Conservation (phyloP, 2,797 vertebrate species). For the Cyclopterus lumpus region DNA sequence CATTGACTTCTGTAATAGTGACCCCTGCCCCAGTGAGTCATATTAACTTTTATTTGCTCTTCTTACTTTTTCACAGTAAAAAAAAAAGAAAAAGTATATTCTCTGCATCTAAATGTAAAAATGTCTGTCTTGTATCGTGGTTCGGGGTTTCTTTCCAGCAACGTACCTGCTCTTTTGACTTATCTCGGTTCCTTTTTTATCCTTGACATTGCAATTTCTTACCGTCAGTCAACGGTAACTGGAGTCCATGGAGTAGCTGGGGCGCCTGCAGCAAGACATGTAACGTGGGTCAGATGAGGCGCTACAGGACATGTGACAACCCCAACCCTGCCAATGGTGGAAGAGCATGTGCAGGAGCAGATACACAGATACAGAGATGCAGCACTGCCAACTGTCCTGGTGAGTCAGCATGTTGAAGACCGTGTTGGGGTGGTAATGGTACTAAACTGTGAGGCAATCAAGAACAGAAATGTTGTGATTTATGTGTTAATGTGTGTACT, state of each 20-base stretch:
- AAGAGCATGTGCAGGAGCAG: conserved; percentile 90
- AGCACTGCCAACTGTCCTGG: conserved; percentile 87
- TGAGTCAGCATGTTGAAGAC: conserved; percentile 73
- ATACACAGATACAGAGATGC: conserved; percentile 93
- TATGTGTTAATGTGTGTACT: background rate
- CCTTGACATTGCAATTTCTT: background rate
- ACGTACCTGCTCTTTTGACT: background rate
- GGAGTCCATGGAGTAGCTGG: conserved; percentile 95
- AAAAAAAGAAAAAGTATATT: background rate
- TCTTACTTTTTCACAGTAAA: background rate
- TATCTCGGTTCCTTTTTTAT: background rate
- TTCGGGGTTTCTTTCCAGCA: background rate
- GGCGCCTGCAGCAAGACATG: conserved; percentile 93
- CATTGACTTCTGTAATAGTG: conserved; percentile 93
- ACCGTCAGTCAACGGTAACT: conserved; percentile 90
- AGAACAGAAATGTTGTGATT: rapidly evolving
- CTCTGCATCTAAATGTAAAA: background rate
- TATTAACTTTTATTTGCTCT: background rate
- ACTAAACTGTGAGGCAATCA: background rate
- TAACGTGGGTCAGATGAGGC: conserved; percentile 90
- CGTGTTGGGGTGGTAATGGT: background rate
- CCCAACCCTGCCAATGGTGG: conserved; percentile 90
- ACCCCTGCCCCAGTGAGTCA: conserved; percentile 93
- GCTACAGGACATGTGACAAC: conserved; percentile 92
- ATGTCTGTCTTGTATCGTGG: background rate